Evolutionary conservation across 2,113 vertebrate species (phyloP), one percentile per base, ranked within the genome.

Genomic region (Malurus melanocephalus): DNA sequence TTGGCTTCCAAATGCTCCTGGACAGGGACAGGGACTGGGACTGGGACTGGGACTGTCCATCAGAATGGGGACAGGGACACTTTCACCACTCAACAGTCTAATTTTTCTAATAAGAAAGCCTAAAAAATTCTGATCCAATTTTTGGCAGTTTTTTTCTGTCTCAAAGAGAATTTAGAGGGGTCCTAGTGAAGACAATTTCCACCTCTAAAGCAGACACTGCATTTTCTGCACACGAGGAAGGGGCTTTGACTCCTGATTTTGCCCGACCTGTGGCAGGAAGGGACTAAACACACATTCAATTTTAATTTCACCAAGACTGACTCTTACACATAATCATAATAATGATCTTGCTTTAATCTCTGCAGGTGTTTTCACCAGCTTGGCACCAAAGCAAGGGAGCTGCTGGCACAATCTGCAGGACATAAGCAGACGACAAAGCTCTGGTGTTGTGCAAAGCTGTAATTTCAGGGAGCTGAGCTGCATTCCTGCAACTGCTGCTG

Each of bases 41-140:
- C 33, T 33, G 38, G 38, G 38, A 38, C 38, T 2, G 2, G 42
- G 24, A 4, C n/a, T 17, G 16, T 4, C 35, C 61, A 4, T 5
- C 11, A 1, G 0, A 13, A 10, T 8, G 2, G 0, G 19, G 0
- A 0, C 5, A 32, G 4, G 18, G 66, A 28, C 33, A 14, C 67
- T 26, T 57, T 8, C 68, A 76, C 0, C 0, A 35, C 49, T 84
- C 42, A 53, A 23, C 45, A 57, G 28, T 33, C 59, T 32, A 5
- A 22, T 26, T 67, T 62, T 55, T 32, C 45, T 35, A 28, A 20
- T 5, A 49, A 59, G 48, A 57, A 52, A 76, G 8, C 18, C 53
- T 38, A 21, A 3, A 43, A 53, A 71, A 35, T 49, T 40, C 43
- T 72, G 30, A 67, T 59, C 33, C 52, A 66, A 75, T 17, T 52